A percentile compares a stretch with the other conserved stretches of the same genome.
phyloP scores from a whole-genome alignment of 2,888 invertebrate genomes.

The Autographa gamma region DNA sequence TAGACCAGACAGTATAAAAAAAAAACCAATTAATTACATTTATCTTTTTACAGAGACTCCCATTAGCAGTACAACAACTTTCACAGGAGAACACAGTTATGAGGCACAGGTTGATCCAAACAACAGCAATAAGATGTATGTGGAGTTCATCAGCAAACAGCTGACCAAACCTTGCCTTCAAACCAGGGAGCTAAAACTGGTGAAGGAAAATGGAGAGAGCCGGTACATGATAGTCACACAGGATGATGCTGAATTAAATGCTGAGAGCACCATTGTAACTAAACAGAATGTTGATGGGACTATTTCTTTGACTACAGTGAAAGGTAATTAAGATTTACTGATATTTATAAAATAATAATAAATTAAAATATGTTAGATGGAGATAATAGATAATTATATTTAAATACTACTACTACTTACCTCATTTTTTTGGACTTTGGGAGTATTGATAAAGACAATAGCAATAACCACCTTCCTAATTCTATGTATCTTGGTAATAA shows the following conservation, averaged over 20 bases:
- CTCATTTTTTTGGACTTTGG: too few species aligned
- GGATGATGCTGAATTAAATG: constrained; percentile 62
- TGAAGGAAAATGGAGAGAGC: constrained; percentile 72
- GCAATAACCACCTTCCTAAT: too few species aligned
- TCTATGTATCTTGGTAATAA: too few species aligned
- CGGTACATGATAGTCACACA: constrained; percentile 76
- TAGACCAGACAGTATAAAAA: too few species aligned
- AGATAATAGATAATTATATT: too few species aligned
- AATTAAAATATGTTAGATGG: too few species aligned
- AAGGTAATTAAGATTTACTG: too few species aligned
- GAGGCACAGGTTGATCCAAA: constrained; percentile 51
- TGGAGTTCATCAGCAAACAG: constrained; percentile 71
- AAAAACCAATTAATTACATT: too few species aligned
- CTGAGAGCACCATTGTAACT: constrained; percentile 70
- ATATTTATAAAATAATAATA: too few species aligned
- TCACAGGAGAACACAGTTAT: constrained; percentile 41
- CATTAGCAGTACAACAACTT: constrained; percentile 17
- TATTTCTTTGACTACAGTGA: constrained; percentile 77
- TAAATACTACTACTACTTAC: too few species aligned
- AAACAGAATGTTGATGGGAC: constrained; percentile 84
- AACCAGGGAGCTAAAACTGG: constrained; percentile 73
- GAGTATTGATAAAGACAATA: too few species aligned
- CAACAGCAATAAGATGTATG: constrained; percentile 75
- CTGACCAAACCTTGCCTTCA: constrained; percentile 69
- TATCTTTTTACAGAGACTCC: constrained; percentile 34